Conservation (phyloP, 2,888 invertebrate genomes). For the Peribatodes rhomboidaria region DNA sequence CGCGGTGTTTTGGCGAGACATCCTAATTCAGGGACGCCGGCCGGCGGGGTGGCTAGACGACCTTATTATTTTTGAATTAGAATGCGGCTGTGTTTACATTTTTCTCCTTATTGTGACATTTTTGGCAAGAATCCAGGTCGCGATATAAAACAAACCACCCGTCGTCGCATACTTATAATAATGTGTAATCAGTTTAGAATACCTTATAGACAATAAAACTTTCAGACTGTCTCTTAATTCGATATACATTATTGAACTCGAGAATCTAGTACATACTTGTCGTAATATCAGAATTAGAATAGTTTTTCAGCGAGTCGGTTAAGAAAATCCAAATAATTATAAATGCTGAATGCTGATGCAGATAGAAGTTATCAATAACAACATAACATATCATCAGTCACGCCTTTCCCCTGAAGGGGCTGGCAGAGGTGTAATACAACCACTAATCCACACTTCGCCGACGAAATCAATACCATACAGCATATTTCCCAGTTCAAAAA, state of each 20-base stretch:
- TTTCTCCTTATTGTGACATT: constrained; percentile 81
- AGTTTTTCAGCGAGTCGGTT: constrained; percentile 1
- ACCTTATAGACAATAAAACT: constrained; percentile 35
- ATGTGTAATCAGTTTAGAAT: constrained; percentile 38
- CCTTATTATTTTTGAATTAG: constrained; percentile 82
- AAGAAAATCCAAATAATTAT: background rate
- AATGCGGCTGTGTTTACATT: constrained; percentile 83
- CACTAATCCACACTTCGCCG: too few species aligned
- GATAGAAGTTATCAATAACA: background rate
- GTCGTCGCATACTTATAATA: constrained; percentile 55
- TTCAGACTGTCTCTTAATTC: constrained; percentile 30
- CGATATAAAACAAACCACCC: constrained; percentile 68
- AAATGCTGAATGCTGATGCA: background rate
- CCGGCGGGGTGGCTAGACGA: constrained; percentile 68
- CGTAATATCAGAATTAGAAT: constrained; percentile 3
- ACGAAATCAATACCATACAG: too few species aligned
- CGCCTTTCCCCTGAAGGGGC: too few species aligned
- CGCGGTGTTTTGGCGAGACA: constrained; percentile 77
- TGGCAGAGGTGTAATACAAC: too few species aligned
- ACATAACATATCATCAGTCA: too few species aligned
- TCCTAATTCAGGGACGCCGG: constrained; percentile 59
- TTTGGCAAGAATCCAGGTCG: constrained; percentile 77
- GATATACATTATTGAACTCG: constrained; percentile 37
- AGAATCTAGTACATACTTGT: constrained; percentile 32
- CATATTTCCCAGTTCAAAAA: background rate